phyloP scores from a whole-genome alignment of 23 tunicate species.

The Ascidia mentula region DNA sequence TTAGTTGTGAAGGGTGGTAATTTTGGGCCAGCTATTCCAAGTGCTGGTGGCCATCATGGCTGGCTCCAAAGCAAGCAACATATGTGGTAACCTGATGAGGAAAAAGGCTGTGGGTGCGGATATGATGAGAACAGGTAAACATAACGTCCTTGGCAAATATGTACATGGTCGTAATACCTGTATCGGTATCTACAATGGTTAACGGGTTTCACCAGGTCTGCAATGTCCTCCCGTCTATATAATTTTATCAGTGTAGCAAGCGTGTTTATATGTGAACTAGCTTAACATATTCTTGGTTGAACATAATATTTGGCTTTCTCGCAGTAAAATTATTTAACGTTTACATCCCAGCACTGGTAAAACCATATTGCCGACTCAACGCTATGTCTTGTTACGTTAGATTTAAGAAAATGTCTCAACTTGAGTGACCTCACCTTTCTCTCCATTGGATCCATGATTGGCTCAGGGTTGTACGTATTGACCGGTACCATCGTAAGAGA shows the following conservation, averaged over 20 bases:
- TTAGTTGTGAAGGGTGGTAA: background rate
- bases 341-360: too few relatives aligned
- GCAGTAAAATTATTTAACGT: too few relatives aligned
- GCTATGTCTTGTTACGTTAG: slow-evolving; percentile 13
- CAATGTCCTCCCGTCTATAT: too few relatives aligned
- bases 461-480: slow-evolving; percentile 56
- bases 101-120: slow-evolving; percentile 64
- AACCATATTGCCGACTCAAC: slow-evolving; percentile 17
- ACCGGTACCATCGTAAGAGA: slow-evolving; percentile 39
- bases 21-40: background rate
- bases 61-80: background rate
- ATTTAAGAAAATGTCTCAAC: slow-evolving; percentile 16
- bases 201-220: too few relatives aligned
- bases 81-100: slow-evolving; percentile 29
- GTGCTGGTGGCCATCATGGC: background rate
- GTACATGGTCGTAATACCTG: too few relatives aligned
- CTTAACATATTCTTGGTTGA: too few relatives aligned
- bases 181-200: too few relatives aligned
- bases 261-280: too few relatives aligned
- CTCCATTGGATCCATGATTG: slow-evolving; percentile 48
- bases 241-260: too few relatives aligned
- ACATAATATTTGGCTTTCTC: too few relatives aligned
- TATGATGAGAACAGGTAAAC: slow-evolving; percentile 63
- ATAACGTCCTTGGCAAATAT: too few relatives aligned
- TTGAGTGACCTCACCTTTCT: slow-evolving; percentile 49